These are phyloP conservation scores for Clunio marinus DNA, from an alignment of 2,888 invertebrate species.

Conservation along the genomic window DNA sequence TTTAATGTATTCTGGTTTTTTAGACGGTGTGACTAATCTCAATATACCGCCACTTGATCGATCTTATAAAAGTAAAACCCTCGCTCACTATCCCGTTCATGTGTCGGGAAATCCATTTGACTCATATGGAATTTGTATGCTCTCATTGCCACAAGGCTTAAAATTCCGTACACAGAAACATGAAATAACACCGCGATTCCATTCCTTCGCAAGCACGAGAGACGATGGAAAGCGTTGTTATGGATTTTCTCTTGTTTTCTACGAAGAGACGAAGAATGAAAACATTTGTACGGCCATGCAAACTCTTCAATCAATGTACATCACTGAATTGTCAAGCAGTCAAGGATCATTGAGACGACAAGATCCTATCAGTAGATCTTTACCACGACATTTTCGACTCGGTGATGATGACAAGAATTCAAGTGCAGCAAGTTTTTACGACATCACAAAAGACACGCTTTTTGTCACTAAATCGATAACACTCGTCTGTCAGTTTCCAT, in stretches of 20 bases:
- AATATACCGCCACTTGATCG: conserved; percentile 90
- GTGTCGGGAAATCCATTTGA: conserved; percentile 87
- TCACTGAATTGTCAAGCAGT: conserved; percentile 82
- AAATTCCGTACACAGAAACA: conserved; percentile 94
- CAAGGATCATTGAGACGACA: conserved; percentile 56
- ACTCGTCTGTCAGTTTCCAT: conserved; percentile 85
- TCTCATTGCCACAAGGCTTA: conserved; percentile 91
- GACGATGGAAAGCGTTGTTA: conserved; percentile 94
- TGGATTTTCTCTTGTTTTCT: conserved; percentile 93
- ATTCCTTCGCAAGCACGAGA: conserved; percentile 93
- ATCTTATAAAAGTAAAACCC: conserved; percentile 88
- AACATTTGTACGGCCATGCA: conserved; percentile 95
- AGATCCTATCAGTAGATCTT: conserved; percentile 71
- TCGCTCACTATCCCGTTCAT: conserved; percentile 92
- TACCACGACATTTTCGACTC: conserved; percentile 85
- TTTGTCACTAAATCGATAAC: conserved; percentile 95
- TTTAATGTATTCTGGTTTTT: conserved; percentile 43
- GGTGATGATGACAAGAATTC: conserved; percentile 58
- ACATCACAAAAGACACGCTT: conserved; percentile 88
- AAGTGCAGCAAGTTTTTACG: conserved; percentile 81
- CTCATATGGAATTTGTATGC: conserved; percentile 92
- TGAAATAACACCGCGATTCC: conserved; percentile 79
- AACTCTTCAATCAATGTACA: conserved; percentile 88
- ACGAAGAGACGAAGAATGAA: conserved; percentile 88
- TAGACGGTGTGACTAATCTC: conserved; percentile 67